Evolutionary conservation across 2,888 invertebrate species (phyloP), one percentile per base, ranked within the genome.

Genomic region (Brenthis daphne): DNA sequence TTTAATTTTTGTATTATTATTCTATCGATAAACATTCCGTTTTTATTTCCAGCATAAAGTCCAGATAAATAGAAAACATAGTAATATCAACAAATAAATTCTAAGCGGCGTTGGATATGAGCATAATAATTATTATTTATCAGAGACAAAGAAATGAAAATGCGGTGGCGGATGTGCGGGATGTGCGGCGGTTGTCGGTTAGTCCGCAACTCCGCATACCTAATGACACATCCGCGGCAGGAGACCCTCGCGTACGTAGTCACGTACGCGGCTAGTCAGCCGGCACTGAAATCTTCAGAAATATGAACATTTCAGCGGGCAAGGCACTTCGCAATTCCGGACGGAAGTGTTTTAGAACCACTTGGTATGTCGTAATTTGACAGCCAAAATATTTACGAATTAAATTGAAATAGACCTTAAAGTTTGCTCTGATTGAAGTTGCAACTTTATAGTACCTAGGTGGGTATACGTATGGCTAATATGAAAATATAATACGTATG

Each of bases 241-340:
- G 57, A 66, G 71, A 56, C 65, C 66, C 57, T 57, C 29, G 55
- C 54, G 60, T 65, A 74, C 73, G 74, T 73, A 16, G 16, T 16
- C 16, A 16, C 16, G 16, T 16, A 16, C 16, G 16, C 16, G 16
- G 16, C 16, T 16, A 16, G 16, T 16, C 16, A 16, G 72, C 51
- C 66, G 65, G 20, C 37, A 20, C 63, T 53, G 33, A 57, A 68
- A 68, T 68, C 70, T 69, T 68, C 68, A 67, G 65, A 57, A 67
- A 67, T 67, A 72, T 69, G 68, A 70, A 70, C 64, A 57, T 73
- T 74, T 78, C 76, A 77, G 77, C 75, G 70, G 75, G 75, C 77
- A 63, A 66, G 56, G 43, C 50, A 67, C 65, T 69, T 69, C 50
- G 65, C 55, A 57, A 65, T 65, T 69, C 69, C 61, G 57, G 65